Evolutionary conservation across 1,140 invertebrate genomes (phyloP).

Genomic region (Bombus affinis): DNA sequence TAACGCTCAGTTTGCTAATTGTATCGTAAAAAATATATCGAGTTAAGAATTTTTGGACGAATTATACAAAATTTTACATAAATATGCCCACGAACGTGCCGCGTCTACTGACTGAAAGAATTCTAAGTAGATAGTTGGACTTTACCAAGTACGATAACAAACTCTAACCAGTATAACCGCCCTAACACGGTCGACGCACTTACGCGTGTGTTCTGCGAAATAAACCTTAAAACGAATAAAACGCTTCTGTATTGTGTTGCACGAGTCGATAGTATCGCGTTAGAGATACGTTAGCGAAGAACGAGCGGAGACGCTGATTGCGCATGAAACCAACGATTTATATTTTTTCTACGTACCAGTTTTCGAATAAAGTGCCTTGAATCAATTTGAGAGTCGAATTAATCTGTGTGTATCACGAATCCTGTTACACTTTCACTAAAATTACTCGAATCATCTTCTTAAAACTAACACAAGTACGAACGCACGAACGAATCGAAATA

Average conservation of each 20-base stretch:
- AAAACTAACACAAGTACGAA: not conserved
- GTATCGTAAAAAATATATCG: not conserved
- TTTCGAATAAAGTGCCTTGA: constrained; percentile 20
- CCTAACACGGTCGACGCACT: constrained; percentile 41
- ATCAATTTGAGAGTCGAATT: not conserved
- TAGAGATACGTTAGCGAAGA: constrained; percentile 7
- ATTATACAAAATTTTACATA: not conserved
- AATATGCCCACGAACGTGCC: constrained; percentile 29
- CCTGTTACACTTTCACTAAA: not conserved
- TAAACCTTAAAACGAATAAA: not conserved
- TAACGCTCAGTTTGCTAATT: not conserved
- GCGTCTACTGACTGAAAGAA: not conserved
- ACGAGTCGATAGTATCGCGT: constrained; percentile 14
- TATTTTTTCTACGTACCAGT: not conserved
- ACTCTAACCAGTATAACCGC: constrained; percentile 46
- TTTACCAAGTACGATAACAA: constrained; percentile 32
- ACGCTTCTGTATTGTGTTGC: constrained; percentile 30
- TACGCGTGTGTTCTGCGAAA: not conserved
- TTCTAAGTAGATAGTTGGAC: constrained; percentile 53
- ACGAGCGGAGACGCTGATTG: not conserved
- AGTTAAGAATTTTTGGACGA: not conserved
- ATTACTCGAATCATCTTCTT: not conserved
- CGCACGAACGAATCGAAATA: not conserved
- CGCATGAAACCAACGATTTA: constrained; percentile 2
- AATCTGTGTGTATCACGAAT: constrained; percentile 11